Base-by-base conservation (phyloP, 1,140 invertebrate species). In the Pollicipes pollicipes region DNA sequence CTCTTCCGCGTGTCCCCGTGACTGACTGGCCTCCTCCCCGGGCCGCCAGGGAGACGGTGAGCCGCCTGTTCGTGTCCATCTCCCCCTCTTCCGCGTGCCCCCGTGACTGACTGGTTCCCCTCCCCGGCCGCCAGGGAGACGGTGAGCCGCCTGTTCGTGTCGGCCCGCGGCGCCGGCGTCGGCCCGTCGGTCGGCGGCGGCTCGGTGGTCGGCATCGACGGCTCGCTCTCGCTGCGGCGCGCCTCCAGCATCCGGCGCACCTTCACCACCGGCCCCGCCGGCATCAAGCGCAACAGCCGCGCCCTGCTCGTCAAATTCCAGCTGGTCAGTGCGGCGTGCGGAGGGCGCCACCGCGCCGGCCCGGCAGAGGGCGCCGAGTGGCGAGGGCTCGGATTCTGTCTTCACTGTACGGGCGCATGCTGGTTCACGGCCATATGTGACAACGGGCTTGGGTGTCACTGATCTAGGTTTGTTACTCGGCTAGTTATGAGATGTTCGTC, bases 261-360 rank as follows among this genome's bases (percentile, higher is more conserved):
- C 16, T 91, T 93, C 75, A 89, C 90, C 27, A 87, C 88, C 6
- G 88, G 88, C 30, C 84, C 86, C 32, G 88, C 88, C 1, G 88
- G 88, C 30, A 86, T 90, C 70, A 95, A 95, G 80, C 85, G 91
- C 69, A 90, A 91, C 78, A 94, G 92, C 64, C 84, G 91, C n/a
- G 90, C 90, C 77, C 78, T 96, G 8, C 89, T 94, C 83, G 88
- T 93, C 8, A 94, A 95, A 83, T 93, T 93, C 78, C 90, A 89
- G 32, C 88, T 82, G 76, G 83, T 84, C 76, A 78, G 80, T 79
- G 69, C 73, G 31, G 30, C 26, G 63, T 17, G 37, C 32, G 31
- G 30, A 30, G 63, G 29, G 24, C 75, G 63, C 31, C n/a, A n/a
- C n/a, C n/a, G n/a, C n/a, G n/a, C n/a, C n/a, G n/a, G n/a, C n/a